A percentile compares a stretch with the other conserved stretches of the same genome.
phyloP scores from a whole-genome alignment of 2,888 invertebrate genomes.

The Epistrophe eligans region DNA sequence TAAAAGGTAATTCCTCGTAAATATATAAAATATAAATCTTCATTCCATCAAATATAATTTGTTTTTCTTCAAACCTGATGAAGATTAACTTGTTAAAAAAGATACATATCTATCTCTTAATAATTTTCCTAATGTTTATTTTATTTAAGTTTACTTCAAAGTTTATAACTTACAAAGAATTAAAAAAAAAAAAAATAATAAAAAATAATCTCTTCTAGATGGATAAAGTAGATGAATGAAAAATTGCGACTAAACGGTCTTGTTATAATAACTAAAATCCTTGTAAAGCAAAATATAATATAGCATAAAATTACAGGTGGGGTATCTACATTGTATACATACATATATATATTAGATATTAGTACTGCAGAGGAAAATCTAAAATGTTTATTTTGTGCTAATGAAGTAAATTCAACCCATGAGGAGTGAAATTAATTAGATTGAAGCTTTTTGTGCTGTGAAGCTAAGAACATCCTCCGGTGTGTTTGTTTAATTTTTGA shows the following conservation, averaged over 20 bases:
- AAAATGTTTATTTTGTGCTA: constrained; percentile 51
- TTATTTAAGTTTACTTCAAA: not conserved
- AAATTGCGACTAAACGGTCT: not conserved
- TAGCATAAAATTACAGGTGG: not conserved
- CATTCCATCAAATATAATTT: not conserved
- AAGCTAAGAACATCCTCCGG: not conserved
- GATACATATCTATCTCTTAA: not conserved
- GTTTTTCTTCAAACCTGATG: not conserved
- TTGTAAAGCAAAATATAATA: not conserved
- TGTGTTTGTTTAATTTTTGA: constrained; percentile 7
- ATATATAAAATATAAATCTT: too few relatives aligned
- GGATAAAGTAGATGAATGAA: not conserved
- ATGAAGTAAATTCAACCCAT: constrained; percentile 42
- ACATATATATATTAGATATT: too few relatives aligned
- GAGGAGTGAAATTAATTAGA: constrained; percentile 18
- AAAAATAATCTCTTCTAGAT: not conserved
- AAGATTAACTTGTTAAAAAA: not conserved
- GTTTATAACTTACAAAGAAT: too few relatives aligned
- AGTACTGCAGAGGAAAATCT: constrained; percentile 1
- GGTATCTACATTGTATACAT: not conserved
- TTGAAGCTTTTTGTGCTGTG: constrained; percentile 3
- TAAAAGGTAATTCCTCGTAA: too few relatives aligned
- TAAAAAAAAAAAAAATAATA: not conserved
- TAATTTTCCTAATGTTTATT: not conserved
- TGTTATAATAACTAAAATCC: not conserved